phyloP scores from a whole-genome alignment of 2,113 vertebrate genomes.

The Alces alces region DNA sequence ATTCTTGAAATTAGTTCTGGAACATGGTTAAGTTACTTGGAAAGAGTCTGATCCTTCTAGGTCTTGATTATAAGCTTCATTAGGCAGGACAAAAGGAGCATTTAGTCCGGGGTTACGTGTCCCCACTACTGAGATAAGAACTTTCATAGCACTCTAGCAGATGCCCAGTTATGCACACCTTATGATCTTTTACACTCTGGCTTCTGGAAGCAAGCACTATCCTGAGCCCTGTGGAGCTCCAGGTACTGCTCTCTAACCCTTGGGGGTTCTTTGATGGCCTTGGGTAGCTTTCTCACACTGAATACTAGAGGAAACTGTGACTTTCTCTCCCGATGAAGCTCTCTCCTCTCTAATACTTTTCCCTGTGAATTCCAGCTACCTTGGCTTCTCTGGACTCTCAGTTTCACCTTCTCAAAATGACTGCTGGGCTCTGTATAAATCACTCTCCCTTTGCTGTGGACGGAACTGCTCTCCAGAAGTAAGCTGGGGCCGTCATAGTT shows the following conservation, averaged over 20 bases:
- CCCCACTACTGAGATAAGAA: neutral
- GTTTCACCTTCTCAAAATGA: neutral
- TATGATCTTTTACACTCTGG: neutral
- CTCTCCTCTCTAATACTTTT: neutral
- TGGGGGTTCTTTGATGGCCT: neutral
- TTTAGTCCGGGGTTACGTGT: neutral
- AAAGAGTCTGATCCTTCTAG: neutral
- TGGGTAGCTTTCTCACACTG: neutral
- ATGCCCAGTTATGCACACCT: neutral
- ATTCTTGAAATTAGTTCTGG: neutral
- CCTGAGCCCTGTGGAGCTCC: neutral
- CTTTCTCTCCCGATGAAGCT: neutral
- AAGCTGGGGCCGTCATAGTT: neutral
- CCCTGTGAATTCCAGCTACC: neutral
- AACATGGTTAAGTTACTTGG: neutral
- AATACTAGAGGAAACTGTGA: neutral
- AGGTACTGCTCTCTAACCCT: neutral
- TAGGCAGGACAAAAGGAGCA: neutral
- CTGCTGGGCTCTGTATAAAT: neutral
- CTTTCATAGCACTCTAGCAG: neutral
- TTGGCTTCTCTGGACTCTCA: neutral
- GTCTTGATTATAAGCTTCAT: neutral
- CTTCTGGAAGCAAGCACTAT: neutral
- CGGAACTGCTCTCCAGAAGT: neutral
- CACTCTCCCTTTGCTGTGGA: neutral